These are phyloP conservation scores for Rhingia campestris DNA, from an alignment of 2,888 invertebrate species.

Conservation along the genomic window DNA sequence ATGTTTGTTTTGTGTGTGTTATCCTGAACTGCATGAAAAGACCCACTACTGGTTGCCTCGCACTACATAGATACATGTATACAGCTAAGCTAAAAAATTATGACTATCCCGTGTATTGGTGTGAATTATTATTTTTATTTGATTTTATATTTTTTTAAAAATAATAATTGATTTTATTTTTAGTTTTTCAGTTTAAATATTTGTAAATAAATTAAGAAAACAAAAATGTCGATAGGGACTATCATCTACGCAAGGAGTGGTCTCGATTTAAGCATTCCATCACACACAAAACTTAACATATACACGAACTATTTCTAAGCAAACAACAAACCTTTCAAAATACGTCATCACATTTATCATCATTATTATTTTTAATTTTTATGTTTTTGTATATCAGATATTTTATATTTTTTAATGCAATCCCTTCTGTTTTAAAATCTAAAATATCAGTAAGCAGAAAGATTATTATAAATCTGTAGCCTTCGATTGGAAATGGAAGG, in stretches of 20 bases:
- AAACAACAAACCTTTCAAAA: not conserved
- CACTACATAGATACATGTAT: slow-evolving; percentile 54
- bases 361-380: too few species aligned
- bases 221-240: not conserved
- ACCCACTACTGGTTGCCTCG: slow-evolving; percentile 82
- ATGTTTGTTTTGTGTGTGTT: slow-evolving; percentile 70
- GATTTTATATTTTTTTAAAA: not conserved
- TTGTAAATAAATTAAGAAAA: not conserved
- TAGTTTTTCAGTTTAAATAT: not conserved
- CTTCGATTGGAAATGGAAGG: too few species aligned
- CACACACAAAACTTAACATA: slow-evolving; percentile 6
- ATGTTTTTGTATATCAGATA: too few species aligned
- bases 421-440: too few species aligned
- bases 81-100: slow-evolving; percentile 20
- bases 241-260: not conserved
- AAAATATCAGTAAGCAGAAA: too few species aligned
- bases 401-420: too few species aligned
- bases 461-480: too few species aligned
- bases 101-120: slow-evolving; percentile 32
- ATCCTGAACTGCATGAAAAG: slow-evolving; percentile 80
- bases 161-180: not conserved
- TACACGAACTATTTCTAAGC: not conserved
- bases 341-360: too few species aligned
- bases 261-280: not conserved
- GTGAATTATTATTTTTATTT: slow-evolving; percentile 17